Percentiles rank a stretch among this genome's conserved stretches.
Conservation (phyloP, 1,140 invertebrate species). For the Armadillidium nasatum region DNA sequence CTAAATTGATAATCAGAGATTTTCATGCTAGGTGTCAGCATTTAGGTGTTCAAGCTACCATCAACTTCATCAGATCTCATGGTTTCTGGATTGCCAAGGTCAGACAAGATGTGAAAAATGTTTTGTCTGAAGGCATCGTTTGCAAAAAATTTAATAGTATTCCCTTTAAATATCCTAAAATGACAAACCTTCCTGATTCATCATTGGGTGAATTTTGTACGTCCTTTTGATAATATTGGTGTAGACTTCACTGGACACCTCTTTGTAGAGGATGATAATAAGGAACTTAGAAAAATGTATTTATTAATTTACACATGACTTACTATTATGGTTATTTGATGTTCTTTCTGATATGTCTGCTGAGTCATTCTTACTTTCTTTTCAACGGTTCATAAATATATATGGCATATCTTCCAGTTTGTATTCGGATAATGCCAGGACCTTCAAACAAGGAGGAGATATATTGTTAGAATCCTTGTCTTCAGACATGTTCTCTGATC, state of each 20-base stretch:
- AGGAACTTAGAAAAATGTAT: conserved; percentile 3
- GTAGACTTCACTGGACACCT: not conserved
- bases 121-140: not conserved
- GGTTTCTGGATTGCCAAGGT: conserved; percentile 1
- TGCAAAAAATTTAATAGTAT: not conserved
- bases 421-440: conserved; percentile 12
- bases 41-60: conserved; percentile 1
- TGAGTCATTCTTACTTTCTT: not conserved
- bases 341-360: not conserved
- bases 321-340: not conserved
- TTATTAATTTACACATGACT: not conserved
- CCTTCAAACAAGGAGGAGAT: conserved; percentile 9
- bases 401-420: not conserved
- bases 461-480: not conserved
- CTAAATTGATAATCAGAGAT: conserved; percentile 1
- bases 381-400: not conserved
- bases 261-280: not conserved
- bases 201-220: not conserved
- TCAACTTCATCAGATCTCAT: conserved; percentile 6
- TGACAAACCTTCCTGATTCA: not conserved
- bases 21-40: conserved; percentile 5
- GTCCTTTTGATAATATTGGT: not conserved
- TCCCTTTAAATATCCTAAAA: conserved; percentile 16
- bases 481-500: not conserved
- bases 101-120: not conserved